phyloP scores from a whole-genome alignment of 2,797 vertebrate genomes.

The Dallia pectoralis region DNA sequence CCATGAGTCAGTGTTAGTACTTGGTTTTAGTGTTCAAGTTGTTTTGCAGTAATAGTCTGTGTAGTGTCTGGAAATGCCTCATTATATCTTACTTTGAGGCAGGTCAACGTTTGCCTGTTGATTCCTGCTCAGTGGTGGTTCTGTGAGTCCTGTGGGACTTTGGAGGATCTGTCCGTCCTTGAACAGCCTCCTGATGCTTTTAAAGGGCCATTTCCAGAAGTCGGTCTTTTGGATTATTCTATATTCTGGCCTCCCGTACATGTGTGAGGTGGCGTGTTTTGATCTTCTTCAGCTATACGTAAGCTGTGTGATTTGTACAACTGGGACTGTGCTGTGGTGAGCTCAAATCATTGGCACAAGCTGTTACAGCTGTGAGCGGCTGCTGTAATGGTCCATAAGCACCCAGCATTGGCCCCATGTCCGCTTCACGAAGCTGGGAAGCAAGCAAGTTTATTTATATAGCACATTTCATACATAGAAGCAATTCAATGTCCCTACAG shows the following conservation, averaged over 20 bases:
- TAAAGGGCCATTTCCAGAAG: conserved; percentile 31
- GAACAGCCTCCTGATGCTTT: neutral
- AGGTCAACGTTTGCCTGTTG: conserved; percentile 33
- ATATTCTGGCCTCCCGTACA: conserved; percentile 25
- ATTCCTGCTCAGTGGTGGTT: neutral
- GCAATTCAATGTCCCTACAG: too few species aligned
- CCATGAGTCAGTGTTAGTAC: too few species aligned
- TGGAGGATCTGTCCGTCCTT: conserved; percentile 19
- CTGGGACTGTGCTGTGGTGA: conserved; percentile 36
- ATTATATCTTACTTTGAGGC: conserved; percentile 47
- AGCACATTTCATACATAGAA: too few species aligned
- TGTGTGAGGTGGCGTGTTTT: neutral
- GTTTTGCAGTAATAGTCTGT: neutral
- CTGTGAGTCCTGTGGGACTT: conserved; percentile 4
- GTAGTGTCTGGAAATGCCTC: neutral
- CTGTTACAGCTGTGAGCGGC: conserved; percentile 38
- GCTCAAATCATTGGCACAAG: conserved; percentile 43
- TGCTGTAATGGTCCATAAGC: conserved; percentile 33
- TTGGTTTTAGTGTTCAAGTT: neutral
- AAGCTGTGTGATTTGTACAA: conserved; percentile 35
- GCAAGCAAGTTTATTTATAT: too few species aligned
- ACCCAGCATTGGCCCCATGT: too few species aligned
- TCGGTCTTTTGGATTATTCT: conserved; percentile 22
- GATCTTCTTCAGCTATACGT: neutral
- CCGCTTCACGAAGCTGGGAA: too few species aligned